Evolutionary conservation across 2,797 vertebrate species (phyloP).

Genomic region (Fundulus diaphanus): DNA sequence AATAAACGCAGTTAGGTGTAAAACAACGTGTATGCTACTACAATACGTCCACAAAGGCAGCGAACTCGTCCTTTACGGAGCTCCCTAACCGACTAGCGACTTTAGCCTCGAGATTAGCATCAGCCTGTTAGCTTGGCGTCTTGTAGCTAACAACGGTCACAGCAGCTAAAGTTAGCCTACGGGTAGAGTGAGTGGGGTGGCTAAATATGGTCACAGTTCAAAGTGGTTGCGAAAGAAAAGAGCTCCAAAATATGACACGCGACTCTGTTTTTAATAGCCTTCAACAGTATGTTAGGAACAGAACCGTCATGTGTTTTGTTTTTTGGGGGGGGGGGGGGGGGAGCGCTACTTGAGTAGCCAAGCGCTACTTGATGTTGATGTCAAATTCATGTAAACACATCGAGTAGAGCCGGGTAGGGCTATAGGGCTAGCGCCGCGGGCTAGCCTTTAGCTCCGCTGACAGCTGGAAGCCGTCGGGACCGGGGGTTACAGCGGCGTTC

Average conservation of each 20-base stretch:
- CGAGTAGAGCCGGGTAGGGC: constrained; percentile 24
- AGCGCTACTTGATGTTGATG: constrained; percentile 6
- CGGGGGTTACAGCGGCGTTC: constrained; percentile 64
- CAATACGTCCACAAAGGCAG: background rate
- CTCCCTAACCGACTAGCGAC: background rate
- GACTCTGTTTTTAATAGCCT: rapidly evolving
- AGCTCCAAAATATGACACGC: background rate
- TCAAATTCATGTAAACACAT: constrained; percentile 60
- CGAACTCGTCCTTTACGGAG: background rate
- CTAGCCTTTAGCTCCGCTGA: constrained; percentile 41
- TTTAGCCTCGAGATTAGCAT: constrained; percentile 22
- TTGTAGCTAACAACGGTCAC: constrained; percentile 45
- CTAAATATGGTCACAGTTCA: constrained; percentile 28
- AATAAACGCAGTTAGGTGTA: too few relatives aligned
- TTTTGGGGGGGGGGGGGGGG: too few relatives aligned
- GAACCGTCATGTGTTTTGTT: background rate
- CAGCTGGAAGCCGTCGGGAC: constrained; percentile 37
- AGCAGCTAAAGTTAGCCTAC: constrained; percentile 39
- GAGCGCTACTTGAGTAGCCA: constrained; percentile 6
- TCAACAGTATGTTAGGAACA: background rate
- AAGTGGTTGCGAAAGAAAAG: background rate
- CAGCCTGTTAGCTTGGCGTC: constrained; percentile 38
- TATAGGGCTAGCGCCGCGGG: constrained; percentile 45
- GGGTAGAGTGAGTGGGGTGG: constrained; percentile 33
- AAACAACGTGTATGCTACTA: background rate